A percentile compares a stretch with the other conserved stretches of the same genome.
phyloP scores from a whole-genome alignment of 1,140 invertebrate species.

The Eciton burchellii region DNA sequence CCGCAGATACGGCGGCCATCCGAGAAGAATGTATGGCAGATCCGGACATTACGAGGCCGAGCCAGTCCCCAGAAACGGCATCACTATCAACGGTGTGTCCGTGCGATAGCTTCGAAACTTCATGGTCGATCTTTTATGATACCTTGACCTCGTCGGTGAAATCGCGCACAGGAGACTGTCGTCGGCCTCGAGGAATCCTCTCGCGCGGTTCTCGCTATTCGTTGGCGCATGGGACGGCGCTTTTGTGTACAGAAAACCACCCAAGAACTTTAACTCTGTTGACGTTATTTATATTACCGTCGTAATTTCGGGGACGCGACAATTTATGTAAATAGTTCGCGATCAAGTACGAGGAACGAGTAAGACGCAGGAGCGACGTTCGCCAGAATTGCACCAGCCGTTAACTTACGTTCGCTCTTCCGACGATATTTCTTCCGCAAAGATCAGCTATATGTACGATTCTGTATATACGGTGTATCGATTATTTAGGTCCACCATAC shows the following conservation, averaged over 20 bases:
- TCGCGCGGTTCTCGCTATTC: conserved; percentile 13
- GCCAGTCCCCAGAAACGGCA: conserved; percentile 88
- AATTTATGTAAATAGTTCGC: conserved; percentile 70
- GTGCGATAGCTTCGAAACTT: conserved; percentile 86
- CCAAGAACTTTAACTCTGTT: conserved; percentile 51
- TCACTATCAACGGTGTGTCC: conserved; percentile 91
- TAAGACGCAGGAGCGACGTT: background rate
- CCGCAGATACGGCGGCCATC: conserved; percentile 86
- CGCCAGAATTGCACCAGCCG: background rate
- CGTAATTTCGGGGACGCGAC: conserved; percentile 20
- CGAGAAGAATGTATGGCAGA: conserved; percentile 87
- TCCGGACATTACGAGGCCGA: conserved; percentile 90
- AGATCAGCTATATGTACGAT: conserved; percentile 75
- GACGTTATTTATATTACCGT: conserved; percentile 69
- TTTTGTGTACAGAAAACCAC: conserved; percentile 66
- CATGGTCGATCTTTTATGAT: background rate
- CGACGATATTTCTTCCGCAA: conserved; percentile 18
- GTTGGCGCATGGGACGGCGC: background rate
- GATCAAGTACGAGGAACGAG: conserved; percentile 4
- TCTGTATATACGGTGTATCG: conserved; percentile 79
- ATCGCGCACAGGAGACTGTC: conserved; percentile 22
- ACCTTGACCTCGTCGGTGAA: conserved; percentile 5
- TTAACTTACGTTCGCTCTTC: background rate
- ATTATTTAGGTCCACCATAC: conserved; percentile 63
- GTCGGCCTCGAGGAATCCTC: background rate